phyloP scores from a whole-genome alignment of 1,140 invertebrate species.

The Pogonomyrmex californicus region DNA sequence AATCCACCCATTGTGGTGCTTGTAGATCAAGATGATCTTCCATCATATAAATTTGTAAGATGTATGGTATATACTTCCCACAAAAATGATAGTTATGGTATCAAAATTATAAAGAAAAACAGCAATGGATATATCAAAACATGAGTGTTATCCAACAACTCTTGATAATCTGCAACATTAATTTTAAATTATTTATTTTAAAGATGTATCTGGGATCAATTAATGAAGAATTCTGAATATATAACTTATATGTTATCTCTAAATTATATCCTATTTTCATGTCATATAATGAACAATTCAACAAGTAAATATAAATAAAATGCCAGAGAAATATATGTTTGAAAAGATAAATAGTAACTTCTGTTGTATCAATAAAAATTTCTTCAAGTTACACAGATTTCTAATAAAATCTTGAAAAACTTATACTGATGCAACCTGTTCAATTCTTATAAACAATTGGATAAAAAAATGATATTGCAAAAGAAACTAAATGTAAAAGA shows the following conservation, averaged over 20 bases:
- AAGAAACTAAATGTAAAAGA: not conserved
- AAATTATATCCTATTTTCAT: not conserved
- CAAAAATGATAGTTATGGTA: too few relatives aligned
- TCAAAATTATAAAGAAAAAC: too few relatives aligned
- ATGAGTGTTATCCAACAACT: not conserved
- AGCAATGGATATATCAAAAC: not conserved
- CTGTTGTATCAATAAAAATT: not conserved
- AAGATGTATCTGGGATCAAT: not conserved
- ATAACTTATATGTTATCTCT: not conserved
- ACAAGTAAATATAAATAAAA: not conserved
- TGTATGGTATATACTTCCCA: not conserved
- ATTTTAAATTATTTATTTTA: not conserved
- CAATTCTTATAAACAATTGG: not conserved
- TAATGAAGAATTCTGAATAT: not conserved
- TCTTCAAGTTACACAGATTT: not conserved
- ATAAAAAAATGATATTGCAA: not conserved
- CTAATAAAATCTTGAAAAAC: not conserved
- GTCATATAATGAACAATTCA: not conserved
- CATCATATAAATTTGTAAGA: constrained; percentile 59
- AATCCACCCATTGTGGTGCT: constrained; percentile 83
- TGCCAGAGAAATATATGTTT: not conserved
- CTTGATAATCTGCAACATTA: constrained; percentile 25
- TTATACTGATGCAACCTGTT: not conserved
- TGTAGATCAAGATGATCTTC: constrained; percentile 61
- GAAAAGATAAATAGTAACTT: not conserved